Conservation (phyloP, 2,797 vertebrate species). For the Galaxias olidus region DNA sequence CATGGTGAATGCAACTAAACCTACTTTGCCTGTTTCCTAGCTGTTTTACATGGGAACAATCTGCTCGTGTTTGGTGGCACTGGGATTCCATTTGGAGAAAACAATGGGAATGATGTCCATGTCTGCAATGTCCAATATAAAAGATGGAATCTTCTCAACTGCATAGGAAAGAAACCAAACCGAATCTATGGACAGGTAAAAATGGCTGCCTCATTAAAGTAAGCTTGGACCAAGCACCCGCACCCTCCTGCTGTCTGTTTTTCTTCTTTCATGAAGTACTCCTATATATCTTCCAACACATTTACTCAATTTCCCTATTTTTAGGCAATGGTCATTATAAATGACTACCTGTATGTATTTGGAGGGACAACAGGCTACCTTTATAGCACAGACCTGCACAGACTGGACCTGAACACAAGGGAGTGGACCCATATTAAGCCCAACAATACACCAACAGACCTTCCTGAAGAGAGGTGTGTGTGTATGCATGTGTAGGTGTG, state of each 20-base stretch:
- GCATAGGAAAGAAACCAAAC: slow-evolving; percentile 94
- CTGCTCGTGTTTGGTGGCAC: slow-evolving; percentile 97
- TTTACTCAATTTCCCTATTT: background rate
- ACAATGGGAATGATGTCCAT: slow-evolving; percentile 94
- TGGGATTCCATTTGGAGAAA: slow-evolving; percentile 96
- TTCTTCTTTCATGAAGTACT: background rate
- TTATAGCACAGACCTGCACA: slow-evolving; percentile 96
- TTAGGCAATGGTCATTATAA: slow-evolving; percentile 87
- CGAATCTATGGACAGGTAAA: slow-evolving; percentile 95
- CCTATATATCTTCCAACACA: background rate
- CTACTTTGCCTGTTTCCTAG: slow-evolving; percentile 60
- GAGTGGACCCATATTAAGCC: slow-evolving; percentile 96
- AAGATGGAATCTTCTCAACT: slow-evolving; percentile 92
- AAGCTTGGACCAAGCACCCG: background rate
- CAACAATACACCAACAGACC: slow-evolving; percentile 87
- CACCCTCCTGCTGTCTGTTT: background rate
- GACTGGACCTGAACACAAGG: slow-evolving; percentile 90
- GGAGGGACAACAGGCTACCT: slow-evolving; percentile 97
- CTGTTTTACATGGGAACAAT: slow-evolving; percentile 94
- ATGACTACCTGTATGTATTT: slow-evolving; percentile 94
- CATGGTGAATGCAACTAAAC: too few relatives aligned
- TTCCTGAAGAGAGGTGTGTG: slow-evolving; percentile 94
- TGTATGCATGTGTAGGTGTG: too few relatives aligned
- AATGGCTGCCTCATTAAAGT: too few relatives aligned
- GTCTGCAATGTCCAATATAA: slow-evolving; percentile 97